phyloP scores from a whole-genome alignment of 2,113 vertebrate genomes.

The Antigone vipio region DNA sequence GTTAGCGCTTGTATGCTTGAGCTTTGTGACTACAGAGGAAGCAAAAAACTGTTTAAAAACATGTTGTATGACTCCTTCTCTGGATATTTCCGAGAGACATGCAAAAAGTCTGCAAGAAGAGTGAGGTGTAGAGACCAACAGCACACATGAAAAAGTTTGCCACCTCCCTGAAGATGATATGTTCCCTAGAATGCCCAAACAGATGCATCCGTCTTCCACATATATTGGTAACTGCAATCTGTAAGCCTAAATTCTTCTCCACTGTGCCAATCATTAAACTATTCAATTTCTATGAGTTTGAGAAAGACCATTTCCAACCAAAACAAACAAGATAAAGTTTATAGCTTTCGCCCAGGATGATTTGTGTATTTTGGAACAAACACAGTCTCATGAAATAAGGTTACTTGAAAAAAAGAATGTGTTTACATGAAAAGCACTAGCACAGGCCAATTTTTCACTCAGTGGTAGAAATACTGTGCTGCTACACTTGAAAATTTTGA shows the following conservation, averaged over 20 bases:
- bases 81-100: neutral
- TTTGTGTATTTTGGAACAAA: conserved; percentile 21
- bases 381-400: neutral
- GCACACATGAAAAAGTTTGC: neutral
- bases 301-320: neutral
- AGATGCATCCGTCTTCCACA: neutral
- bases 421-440: neutral
- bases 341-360: neutral
- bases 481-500: neutral
- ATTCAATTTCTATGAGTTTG: neutral
- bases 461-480: neutral
- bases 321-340: neutral
- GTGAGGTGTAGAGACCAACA: neutral
- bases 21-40: neutral
- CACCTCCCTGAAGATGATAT: neutral
- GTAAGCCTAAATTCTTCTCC: neutral
- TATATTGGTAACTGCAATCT: neutral
- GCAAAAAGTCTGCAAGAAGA: neutral
- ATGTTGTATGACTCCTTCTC: neutral
- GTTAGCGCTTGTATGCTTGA: neutral
- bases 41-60: neutral
- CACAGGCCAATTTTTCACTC: neutral
- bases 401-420: neutral
- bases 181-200: neutral
- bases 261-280: neutral